Conservation (phyloP, 2,797 vertebrate genomes). For the Podarcis siculus region DNA sequence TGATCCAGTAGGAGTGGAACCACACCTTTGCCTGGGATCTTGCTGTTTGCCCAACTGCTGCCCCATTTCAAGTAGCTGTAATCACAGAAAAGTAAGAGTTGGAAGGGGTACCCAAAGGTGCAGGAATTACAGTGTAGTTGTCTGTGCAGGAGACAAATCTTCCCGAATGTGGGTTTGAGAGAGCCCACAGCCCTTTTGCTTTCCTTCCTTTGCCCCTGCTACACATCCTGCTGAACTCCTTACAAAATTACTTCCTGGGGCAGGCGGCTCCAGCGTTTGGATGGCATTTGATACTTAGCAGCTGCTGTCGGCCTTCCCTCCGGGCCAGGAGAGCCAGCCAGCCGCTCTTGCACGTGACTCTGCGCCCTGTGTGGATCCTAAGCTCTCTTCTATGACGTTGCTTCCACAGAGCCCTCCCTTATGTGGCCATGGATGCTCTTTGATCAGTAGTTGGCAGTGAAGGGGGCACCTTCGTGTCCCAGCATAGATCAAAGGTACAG, state of each 20-base stretch:
- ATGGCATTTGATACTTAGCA: neutral
- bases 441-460: constrained; percentile 42
- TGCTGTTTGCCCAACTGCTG: neutral
- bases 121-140: neutral
- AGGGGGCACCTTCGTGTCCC: constrained; percentile 34
- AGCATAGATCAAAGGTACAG: constrained; percentile 39
- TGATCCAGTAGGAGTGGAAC: too few relatives aligned
- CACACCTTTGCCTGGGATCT: neutral
- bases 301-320: neutral
- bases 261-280: neutral
- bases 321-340: neutral
- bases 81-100: too few relatives aligned
- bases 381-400: constrained; percentile 34
- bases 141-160: neutral
- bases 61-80: too few relatives aligned
- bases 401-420: constrained; percentile 11
- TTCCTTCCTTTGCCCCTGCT: neutral
- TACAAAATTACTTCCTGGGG: neutral
- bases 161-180: too few relatives aligned
- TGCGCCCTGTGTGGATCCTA: neutral
- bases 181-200: neutral
- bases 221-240: neutral
- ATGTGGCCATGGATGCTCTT: constrained; percentile 25
- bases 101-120: too few relatives aligned
- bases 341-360: neutral